Evolutionary conservation across 1,140 invertebrate genomes (phyloP).

Genomic region (Telenomus remus): DNA sequence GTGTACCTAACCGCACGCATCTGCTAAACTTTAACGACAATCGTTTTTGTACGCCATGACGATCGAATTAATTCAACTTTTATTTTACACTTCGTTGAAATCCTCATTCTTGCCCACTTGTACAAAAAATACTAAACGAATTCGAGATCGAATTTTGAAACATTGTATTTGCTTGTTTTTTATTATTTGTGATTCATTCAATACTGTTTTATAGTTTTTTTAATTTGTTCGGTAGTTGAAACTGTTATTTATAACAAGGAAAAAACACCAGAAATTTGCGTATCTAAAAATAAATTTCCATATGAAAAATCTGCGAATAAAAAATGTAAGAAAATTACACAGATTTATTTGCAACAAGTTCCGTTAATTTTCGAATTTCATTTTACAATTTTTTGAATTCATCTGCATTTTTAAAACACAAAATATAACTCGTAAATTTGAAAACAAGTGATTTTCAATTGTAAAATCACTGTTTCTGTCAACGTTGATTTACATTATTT

Average conservation of each 20-base stretch:
- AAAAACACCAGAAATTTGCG: no score
- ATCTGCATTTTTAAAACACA: no score
- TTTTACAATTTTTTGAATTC: no score
- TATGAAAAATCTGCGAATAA: not conserved
- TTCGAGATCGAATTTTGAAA: not conserved
- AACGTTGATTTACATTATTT: not conserved
- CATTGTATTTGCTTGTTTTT: not conserved
- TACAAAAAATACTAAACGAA: not conserved
- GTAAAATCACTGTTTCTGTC: not conserved
- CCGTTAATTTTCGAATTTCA: not conserved
- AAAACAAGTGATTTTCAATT: not conserved
- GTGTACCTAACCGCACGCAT: slow-evolving; percentile 55
- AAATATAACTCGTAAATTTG: no score
- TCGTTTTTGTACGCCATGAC: slow-evolving; percentile 36
- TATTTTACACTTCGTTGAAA: slow-evolving; percentile 10
- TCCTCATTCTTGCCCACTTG: not conserved
- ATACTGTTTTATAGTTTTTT: no score
- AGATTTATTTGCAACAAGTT: no score
- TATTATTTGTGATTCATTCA: no score
- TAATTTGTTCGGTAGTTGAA: no score
- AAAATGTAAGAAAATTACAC: no score
- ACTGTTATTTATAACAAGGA: no score
- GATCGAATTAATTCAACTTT: slow-evolving; percentile 40
- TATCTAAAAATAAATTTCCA: slow-evolving; percentile 3
- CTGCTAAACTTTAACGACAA: slow-evolving; percentile 58